Evolutionary conservation across 2,797 vertebrate species (phyloP).

Genomic region (Spheniscus humboldti): DNA sequence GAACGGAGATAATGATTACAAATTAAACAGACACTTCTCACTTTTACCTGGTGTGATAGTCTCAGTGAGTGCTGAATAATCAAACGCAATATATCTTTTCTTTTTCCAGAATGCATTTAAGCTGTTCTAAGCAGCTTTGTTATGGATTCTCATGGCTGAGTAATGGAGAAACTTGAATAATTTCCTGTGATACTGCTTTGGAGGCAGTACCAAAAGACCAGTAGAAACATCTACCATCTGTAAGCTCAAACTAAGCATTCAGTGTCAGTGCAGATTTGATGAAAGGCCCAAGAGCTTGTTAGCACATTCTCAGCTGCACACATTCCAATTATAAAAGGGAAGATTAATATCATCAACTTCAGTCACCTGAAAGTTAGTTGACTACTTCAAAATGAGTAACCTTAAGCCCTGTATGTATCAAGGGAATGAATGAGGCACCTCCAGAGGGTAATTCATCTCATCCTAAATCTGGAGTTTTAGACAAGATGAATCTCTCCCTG

Average conservation of each 20-base stretch:
- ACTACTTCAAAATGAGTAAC: not conserved
- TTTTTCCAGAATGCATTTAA: not conserved
- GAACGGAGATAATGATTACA: not conserved
- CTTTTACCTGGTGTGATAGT: not conserved
- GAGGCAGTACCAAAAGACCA: not conserved
- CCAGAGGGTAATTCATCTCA: not conserved
- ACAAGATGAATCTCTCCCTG: slow-evolving; percentile 4
- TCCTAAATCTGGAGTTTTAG: not conserved
- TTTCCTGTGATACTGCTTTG: not conserved
- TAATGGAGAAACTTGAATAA: not conserved
- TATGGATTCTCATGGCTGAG: not conserved
- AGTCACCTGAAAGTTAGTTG: not conserved
- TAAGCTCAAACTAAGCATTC: not conserved
- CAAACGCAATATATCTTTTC: not conserved
- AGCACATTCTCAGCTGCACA: not conserved
- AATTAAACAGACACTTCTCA: not conserved
- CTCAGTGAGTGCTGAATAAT: not conserved
- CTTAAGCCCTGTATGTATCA: not conserved
- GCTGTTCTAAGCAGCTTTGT: not conserved
- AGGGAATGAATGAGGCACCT: not conserved
- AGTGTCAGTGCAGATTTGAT: not conserved
- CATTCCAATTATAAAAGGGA: not conserved
- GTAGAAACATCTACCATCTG: not conserved
- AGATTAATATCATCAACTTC: slow-evolving; percentile 6
- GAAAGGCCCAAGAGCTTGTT: not conserved